Base-by-base conservation (phyloP, 2,797 vertebrate species). In the Cirrhinus molitorella region DNA sequence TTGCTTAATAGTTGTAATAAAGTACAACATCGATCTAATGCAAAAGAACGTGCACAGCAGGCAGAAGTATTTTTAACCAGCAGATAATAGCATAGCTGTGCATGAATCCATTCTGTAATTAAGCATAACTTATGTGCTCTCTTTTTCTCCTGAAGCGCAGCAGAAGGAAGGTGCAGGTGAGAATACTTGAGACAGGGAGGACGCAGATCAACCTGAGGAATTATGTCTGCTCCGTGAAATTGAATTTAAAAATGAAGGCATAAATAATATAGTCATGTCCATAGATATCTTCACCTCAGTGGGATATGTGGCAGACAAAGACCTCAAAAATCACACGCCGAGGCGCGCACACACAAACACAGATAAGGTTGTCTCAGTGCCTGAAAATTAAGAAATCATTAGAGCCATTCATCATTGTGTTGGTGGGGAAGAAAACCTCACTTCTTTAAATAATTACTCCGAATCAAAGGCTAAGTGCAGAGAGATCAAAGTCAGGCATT, bases 401-500 rank as follows among this genome's bases (percentile, higher is more conserved):
- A 89, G 87, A 90, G 83, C 79, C 86, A 87, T 93, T 80, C 83
- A 92, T 95, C 87, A 93, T 89, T 89, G 89, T 86, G 88, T 79
- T 81, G 81, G 87, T 86, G 76, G 55, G 74, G 81, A 71, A 34
- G 31, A 85, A 85, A 91, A 88, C 90, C 45, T 57, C 43, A 91
- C 90, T 83, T 83, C 88, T 91, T 89, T 81, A 81, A 92, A 91
- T 94, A 94, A 95, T 94, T 93, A 92, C 92, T 90, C 86, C 84
- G 90, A 95, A 95, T 94, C 91, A 91, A 93, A 91, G 91, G 85
- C 88, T 92, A 93, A 93, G 91, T 92, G 91, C 88, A 88, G 81
- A 66, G 70, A 92, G 92, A 95, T 95, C 92, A 95, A 95, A 95
- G 93, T 84, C 81, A 71, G 86, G 88, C 91, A 92, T 94, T 94